Base-by-base conservation (phyloP, 2,113 vertebrate species). In the Caretta caretta region DNA sequence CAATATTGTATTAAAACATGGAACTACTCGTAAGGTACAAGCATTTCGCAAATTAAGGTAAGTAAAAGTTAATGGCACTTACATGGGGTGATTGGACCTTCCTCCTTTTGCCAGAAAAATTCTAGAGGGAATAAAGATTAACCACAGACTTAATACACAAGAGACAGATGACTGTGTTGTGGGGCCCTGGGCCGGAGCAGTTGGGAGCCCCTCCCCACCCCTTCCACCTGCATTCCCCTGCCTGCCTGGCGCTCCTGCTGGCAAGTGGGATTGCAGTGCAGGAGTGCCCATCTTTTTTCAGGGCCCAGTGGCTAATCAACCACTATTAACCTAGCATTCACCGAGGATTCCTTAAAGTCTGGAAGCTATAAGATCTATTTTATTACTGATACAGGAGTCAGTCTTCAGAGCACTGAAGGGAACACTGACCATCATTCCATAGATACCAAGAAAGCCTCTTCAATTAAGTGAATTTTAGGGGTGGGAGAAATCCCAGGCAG, bases 61-160 rank as follows among this genome's bases (percentile, higher is more conserved):
- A 95, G 88, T 81, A 96, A 93, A 94, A 96, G 17, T 94, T 89
- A 93, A 97, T 27, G 72, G 75, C 85, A 98, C 97, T 98, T 96
- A 99, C 99, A 80, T 99, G 99, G 89, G 98, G 97, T 62, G 97
- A 93, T 2, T 99, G 99, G 24, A 98, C 94, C 97, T 99, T 99
- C 79, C 98, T 99, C 96, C 99, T 99, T 98, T 99, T 99, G 98
- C 98, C 99, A 76, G 99, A 98, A 97, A 98, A 99, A 97, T 98
- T 99, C 99, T 99, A 96, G 97, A 95, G 56, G 96, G 93, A 90
- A 97, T 83, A 98, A 83, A 98, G 42, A 72, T 51, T 48, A 85
- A 89, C 19, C 19, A 69, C 62, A 38, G n/a, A 22, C n/a, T 72
- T 72, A 38, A 72, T 62, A 62, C 14, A 29, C 3, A 14, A 14